Percentiles rank a stretch among this genome's conserved stretches.
These are phyloP conservation scores for Trichonephila inaurata DNA, from an alignment of 1,140 invertebrate genomes.

Conservation along the genomic window DNA sequence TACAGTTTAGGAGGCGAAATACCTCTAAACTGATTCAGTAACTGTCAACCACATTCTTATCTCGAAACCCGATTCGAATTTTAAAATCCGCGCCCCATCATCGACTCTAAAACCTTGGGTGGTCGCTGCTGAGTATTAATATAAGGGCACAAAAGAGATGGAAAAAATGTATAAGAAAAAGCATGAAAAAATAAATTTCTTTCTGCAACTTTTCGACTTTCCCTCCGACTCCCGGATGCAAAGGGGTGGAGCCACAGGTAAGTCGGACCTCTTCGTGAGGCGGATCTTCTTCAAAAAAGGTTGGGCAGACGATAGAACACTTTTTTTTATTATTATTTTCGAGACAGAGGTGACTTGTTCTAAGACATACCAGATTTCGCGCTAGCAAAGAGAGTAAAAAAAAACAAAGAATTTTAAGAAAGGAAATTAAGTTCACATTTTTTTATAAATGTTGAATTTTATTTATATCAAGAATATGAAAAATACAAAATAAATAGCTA, in stretches of 20 bases:
- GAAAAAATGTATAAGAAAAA: neutral
- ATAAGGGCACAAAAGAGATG: neutral
- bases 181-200: neutral
- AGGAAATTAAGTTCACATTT: neutral
- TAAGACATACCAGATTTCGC: neutral
- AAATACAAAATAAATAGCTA: neutral
- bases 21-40: slow-evolving; percentile 21
- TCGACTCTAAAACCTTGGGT: neutral
- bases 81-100: slow-evolving; percentile 12
- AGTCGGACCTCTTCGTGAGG: slow-evolving; percentile 58
- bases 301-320: slow-evolving; percentile 1
- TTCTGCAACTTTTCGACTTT: slow-evolving; percentile 58
- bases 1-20: neutral
- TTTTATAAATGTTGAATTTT: neutral
- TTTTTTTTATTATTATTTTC: neutral
- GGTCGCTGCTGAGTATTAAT: neutral
- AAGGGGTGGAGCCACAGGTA: slow-evolving; percentile 72
- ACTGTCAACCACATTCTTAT: slow-evolving; percentile 32
- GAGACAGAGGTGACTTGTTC: neutral
- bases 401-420: neutral
- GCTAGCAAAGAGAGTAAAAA: neutral
- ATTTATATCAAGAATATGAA: too few species aligned
- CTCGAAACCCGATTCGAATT: slow-evolving; percentile 31
- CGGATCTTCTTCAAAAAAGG: slow-evolving; percentile 61
- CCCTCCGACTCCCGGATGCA: slow-evolving; percentile 62